Percentiles rank a stretch among this genome's conserved stretches.
Evolutionary conservation across 1,140 invertebrate species (phyloP).

Genomic region (Sogatella furcifera): DNA sequence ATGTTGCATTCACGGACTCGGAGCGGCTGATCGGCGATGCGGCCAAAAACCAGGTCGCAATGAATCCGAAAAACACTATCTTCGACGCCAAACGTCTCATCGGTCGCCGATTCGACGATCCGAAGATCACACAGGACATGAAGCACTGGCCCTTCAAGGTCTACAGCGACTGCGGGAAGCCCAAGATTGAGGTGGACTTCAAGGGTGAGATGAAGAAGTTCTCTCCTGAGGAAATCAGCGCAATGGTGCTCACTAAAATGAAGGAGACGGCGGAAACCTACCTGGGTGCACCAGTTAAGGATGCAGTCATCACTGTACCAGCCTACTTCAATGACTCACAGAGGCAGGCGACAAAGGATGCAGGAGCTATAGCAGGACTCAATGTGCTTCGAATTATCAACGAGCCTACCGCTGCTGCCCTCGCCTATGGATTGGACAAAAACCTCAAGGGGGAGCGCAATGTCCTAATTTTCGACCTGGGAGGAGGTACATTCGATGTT

Average conservation of each 20-base stretch:
- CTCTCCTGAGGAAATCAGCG: slow-evolving; percentile 65
- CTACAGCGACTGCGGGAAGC: slow-evolving; percentile 47
- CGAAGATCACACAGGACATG: slow-evolving; percentile 48
- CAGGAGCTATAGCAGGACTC: slow-evolving; percentile 59
- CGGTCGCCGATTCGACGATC: slow-evolving; percentile 56
- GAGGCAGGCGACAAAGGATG: slow-evolving; percentile 49
- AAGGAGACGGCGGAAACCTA: slow-evolving; percentile 52
- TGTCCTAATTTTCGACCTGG: slow-evolving; percentile 46
- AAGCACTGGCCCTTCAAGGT: slow-evolving; percentile 55
- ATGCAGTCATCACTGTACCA: slow-evolving; percentile 58
- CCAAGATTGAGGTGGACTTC: slow-evolving; percentile 45
- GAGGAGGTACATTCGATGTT: slow-evolving; percentile 58
- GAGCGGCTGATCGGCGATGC: slow-evolving; percentile 57
- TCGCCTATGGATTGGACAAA: slow-evolving; percentile 84
- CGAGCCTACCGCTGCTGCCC: slow-evolving; percentile 96
- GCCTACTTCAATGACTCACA: slow-evolving; percentile 62
- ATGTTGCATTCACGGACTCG: slow-evolving; percentile 76
- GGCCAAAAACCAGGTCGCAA: slow-evolving; percentile 62
- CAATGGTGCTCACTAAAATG: slow-evolving; percentile 77
- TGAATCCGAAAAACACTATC: slow-evolving; percentile 67
- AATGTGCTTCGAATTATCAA: slow-evolving; percentile 82
- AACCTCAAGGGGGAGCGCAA: slow-evolving; percentile 38
- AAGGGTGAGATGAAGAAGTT: slow-evolving; percentile 44
- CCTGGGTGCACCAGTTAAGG: slow-evolving; percentile 41
- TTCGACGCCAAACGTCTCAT: slow-evolving; percentile 45